Evolutionary conservation across 2,113 vertebrate genomes (phyloP), one percentile per base, ranked within the genome.

Genomic region (Mixornis gularis): DNA sequence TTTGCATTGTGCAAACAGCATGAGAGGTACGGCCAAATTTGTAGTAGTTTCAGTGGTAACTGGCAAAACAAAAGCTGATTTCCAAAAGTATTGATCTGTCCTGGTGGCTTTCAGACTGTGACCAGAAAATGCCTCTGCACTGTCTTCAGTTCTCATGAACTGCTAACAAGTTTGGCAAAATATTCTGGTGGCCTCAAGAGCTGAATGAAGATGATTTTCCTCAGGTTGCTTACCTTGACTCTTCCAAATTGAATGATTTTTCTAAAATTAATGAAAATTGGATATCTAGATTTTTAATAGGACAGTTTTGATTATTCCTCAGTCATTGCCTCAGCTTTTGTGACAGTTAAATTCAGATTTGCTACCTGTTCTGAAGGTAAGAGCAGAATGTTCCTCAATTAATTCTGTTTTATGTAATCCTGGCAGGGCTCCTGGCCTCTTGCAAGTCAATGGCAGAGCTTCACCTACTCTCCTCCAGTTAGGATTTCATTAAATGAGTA

Each of bases 401-500:
- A 56, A 20, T 71, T 56, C 21, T 16, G 17, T 7, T 74, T 52
- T 60, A 8, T 78, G 56, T 13, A 20, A 36, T 34, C 19, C 40
- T 89, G 56, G 60, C 73, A 92, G n/a, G 25, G 15, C 48, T 79
- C 32, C 36, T 89, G 66, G 17, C 49, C 76, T 48, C 58, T 87
- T 89, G 30, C 66, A 89, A 89, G 73, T 64, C 62, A 78, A 7
- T 41, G 62, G 44, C 49, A 76, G 38, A 69, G 32, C 32, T 87
- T 92, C 78, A 69, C 32, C 71, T 64, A 16, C 52, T 38, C 66
- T 30, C 20, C 18, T 81, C 55, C 32, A 87, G 44, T 76, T 41
- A 76, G 46, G 32, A 82, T 72, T 91, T 77, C 78, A 87, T 92
- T 87, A 82, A 92, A 85, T 72, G 65, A 91, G 38, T 91, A 91